Base-by-base conservation (phyloP, 2,113 vertebrate species). In the Apodemus sylvaticus region DNA sequence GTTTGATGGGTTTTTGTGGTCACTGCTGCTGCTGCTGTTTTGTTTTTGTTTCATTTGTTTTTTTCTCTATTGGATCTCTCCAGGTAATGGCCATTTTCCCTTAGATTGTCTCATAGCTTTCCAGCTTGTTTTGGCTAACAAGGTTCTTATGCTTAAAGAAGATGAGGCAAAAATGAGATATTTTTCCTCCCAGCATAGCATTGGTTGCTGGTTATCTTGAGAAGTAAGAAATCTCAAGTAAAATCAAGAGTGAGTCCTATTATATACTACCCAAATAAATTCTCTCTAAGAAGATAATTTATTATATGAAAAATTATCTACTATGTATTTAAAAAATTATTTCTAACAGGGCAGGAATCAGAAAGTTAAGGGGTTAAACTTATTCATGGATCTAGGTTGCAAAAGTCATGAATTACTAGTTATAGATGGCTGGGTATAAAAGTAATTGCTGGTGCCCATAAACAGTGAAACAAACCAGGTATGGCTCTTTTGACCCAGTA, bases 341-440 rank as follows among this genome's bases (percentile, higher is more conserved):
- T 89, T 91, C 26, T 91, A 93, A 73, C 42, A 4, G 9, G 51
- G 24, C 17, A 78, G 66, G n/a, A 51, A 73, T 85, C 51, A 2
- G 87, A 88, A n/a, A 92, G 11, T 16, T 79, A 60, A 73, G 74
- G 85, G 12, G 29, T 34, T 78, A 45, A 89, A 74, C 24, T 82
- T 20, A 58, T 55, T 34, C 68, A 7, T 71, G 8, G 73, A 1
- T 62, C 1, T 77, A 85, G 64, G 14, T 34, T 88, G 76, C 34
- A 45, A 90, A 96, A 86, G 11, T 79, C 89, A 94, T 42, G 60
- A 82, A 36, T 76, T 94, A 45, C 8, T 14, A 78, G 73, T 94
- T 78, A 95, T 9, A 97, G 87, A 96, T 90, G 83, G 79, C 85
- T 95, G 88, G 92, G 88, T 96, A 97, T 97, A 96, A 94, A 97